These are phyloP conservation scores for Decapterus maruadsi DNA, from an alignment of 2,797 vertebrate genomes.

Conservation along the genomic window DNA sequence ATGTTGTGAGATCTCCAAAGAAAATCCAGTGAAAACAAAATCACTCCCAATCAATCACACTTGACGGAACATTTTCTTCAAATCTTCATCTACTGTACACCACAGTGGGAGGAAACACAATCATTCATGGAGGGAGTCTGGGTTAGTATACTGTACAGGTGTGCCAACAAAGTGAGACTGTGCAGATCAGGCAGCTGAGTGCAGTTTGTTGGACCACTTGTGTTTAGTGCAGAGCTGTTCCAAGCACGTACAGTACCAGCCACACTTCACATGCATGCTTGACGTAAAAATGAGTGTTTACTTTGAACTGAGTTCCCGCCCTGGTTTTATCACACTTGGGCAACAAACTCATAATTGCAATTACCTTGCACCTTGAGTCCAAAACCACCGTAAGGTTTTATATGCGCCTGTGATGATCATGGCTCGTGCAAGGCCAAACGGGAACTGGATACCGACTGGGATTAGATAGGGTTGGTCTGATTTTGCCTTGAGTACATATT, in stretches of 20 bases:
- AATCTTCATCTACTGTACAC: constrained; percentile 37
- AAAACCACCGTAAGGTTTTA: constrained; percentile 83
- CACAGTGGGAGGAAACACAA: constrained; percentile 36
- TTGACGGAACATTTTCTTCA: constrained; percentile 49
- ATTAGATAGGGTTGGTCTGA: constrained; percentile 57
- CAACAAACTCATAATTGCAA: constrained; percentile 38
- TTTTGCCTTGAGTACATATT: constrained; percentile 83
- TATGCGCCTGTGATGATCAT: constrained; percentile 79
- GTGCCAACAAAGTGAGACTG: constrained; percentile 64
- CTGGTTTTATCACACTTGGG: constrained; percentile 57
- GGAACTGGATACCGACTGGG: constrained; percentile 61
- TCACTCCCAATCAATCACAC: constrained; percentile 37
- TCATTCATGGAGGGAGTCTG: constrained; percentile 45
- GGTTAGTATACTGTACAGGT: constrained; percentile 20
- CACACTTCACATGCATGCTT: constrained; percentile 60
- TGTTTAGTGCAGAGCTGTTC: constrained; percentile 69
- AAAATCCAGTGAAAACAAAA: constrained; percentile 37
- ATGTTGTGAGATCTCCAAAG: constrained; percentile 42
- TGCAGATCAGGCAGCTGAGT: constrained; percentile 60
- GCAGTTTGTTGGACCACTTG: constrained; percentile 63
- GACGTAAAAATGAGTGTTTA: constrained; percentile 51
- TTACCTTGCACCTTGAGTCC: constrained; percentile 73
- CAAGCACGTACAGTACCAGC: constrained; percentile 55
- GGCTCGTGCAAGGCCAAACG: constrained; percentile 67
- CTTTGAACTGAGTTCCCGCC: constrained; percentile 9